Evolutionary conservation across 2,888 invertebrate species (phyloP).

Genomic region (Aleiodes testaceus): DNA sequence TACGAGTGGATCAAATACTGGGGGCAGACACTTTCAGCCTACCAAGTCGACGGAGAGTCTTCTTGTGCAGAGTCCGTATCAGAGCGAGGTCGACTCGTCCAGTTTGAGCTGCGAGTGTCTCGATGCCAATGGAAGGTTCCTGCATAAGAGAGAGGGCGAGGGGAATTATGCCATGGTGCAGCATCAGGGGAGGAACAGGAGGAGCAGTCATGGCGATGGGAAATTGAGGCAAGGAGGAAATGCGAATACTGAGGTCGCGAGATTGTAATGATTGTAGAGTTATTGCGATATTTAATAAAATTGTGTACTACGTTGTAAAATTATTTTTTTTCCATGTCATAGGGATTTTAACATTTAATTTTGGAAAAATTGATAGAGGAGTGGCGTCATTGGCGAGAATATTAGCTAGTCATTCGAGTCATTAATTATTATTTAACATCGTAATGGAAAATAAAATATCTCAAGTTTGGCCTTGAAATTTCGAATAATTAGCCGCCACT

Average conservation of each 20-base stretch:
- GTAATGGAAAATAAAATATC: no score
- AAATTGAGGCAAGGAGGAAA: conserved; percentile 64
- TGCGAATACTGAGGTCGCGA: conserved; percentile 58
- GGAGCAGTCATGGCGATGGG: conserved; percentile 68
- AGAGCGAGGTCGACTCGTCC: conserved; percentile 67
- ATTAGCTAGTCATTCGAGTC: no score
- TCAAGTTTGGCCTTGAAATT: no score
- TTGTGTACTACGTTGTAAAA: conserved; percentile 52
- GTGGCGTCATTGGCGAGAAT: no score
- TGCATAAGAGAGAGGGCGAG: conserved; percentile 53
- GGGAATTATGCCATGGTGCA: conserved; percentile 29
- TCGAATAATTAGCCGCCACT: neutral
- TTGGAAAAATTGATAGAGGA: no score
- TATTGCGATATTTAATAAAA: conserved; percentile 46
- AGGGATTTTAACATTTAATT: no score
- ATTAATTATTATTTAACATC: no score
- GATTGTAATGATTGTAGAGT: conserved; percentile 57
- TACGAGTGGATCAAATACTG: conserved; percentile 71
- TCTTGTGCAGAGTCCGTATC: conserved; percentile 80
- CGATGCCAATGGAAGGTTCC: conserved; percentile 64
- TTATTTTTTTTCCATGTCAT: conserved; percentile 18
- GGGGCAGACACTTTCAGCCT: conserved; percentile 76
- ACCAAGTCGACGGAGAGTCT: conserved; percentile 90
- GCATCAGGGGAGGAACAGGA: conserved; percentile 63
- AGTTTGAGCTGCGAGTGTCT: conserved; percentile 83